Percentiles rank a stretch among this genome's conserved stretches.
Evolutionary conservation across 2,888 invertebrate species (phyloP).

Genomic region (Sycophila texana): DNA sequence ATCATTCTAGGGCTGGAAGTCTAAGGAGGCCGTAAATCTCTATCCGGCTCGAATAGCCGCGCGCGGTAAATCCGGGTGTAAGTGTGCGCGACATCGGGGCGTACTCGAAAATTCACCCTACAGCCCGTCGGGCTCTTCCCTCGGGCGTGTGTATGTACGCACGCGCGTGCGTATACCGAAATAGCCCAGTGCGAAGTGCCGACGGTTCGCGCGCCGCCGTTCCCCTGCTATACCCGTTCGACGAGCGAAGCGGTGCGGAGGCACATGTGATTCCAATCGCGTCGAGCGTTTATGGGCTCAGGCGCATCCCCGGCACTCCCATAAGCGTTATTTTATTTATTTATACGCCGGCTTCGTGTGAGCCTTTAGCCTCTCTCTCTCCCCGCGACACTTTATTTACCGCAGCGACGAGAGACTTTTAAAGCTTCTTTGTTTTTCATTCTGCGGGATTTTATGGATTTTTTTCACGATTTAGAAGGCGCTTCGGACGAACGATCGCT

Average conservation of each 20-base stretch:
- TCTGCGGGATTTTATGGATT: not conserved
- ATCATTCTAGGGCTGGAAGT: too few relatives aligned
- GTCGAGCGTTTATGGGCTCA: not conserved
- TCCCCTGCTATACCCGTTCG: slow-evolving; percentile 19
- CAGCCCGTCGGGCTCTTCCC: not conserved
- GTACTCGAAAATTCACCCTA: too few relatives aligned
- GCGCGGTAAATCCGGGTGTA: too few relatives aligned
- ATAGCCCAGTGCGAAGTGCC: slow-evolving; percentile 10
- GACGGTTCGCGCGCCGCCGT: not conserved
- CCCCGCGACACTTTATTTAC: slow-evolving; percentile 1
- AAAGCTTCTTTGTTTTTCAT: slow-evolving; percentile 2
- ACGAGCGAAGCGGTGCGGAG: not conserved
- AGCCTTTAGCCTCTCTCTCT: not conserved
- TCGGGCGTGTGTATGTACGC: not conserved
- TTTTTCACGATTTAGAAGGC: not conserved
- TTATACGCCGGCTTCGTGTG: slow-evolving; percentile 24
- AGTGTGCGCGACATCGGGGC: too few relatives aligned
- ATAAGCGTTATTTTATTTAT: slow-evolving; percentile 53
- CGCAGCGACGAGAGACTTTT: not conserved
- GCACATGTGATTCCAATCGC: not conserved
- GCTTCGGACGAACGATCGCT: too few relatives aligned
- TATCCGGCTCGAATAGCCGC: too few relatives aligned
- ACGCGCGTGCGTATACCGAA: slow-evolving; percentile 4
- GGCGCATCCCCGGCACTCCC: not conserved
- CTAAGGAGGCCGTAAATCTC: too few relatives aligned